Conservation (phyloP, 2,113 vertebrate species). For the Eira barbara region DNA sequence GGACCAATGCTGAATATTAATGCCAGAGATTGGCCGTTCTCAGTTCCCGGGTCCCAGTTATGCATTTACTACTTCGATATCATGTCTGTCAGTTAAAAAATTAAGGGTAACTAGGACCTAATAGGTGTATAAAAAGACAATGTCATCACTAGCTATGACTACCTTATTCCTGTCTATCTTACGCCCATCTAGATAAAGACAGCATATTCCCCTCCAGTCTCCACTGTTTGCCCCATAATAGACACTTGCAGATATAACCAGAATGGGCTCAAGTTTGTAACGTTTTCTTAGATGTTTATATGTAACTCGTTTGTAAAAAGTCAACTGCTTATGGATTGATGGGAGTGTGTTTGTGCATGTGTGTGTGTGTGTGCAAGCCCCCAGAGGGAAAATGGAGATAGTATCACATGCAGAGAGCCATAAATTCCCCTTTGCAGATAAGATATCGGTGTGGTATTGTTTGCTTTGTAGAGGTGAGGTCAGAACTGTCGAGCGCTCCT, state of each 20-base stretch:
- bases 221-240: neutral
- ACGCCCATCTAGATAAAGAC: neutral
- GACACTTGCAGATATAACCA: neutral
- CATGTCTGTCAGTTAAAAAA: neutral
- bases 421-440: neutral
- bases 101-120: neutral
- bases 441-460: neutral
- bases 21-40: neutral
- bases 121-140: neutral
- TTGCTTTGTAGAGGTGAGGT: constrained; percentile 62
- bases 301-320: neutral
- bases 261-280: neutral
- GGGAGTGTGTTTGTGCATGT: neutral
- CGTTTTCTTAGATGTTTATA: neutral
- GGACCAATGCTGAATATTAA: neutral
- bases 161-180: neutral
- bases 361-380: neutral
- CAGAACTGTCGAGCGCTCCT: constrained; percentile 64
- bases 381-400: rapidly evolving
- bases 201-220: neutral
- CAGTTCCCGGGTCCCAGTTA: neutral
- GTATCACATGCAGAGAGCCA: neutral
- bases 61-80: neutral
- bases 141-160: neutral
- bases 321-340: neutral